Conservation (phyloP, 2,113 vertebrate genomes). For the Silurus meridionalis region DNA sequence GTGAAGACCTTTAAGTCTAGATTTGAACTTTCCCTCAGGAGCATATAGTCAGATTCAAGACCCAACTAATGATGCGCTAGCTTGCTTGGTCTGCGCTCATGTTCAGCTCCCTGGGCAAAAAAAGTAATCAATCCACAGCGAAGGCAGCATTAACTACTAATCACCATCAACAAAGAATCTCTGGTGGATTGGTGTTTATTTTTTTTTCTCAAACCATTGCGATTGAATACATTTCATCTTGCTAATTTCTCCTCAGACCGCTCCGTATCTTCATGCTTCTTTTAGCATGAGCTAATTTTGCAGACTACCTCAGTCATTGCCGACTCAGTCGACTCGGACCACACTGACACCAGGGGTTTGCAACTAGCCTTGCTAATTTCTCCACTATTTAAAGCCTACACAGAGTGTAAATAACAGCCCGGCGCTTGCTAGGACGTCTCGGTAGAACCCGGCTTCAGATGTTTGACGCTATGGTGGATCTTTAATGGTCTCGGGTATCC, state of each 20-base stretch:
- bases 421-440: slow-evolving; percentile 27
- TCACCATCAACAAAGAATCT: slow-evolving; percentile 19
- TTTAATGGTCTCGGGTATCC: slow-evolving; percentile 30
- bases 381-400: slow-evolving; percentile 30
- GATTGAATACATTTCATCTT: slow-evolving; percentile 1
- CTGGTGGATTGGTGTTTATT: background rate
- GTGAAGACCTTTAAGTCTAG: slow-evolving; percentile 7
- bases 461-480: slow-evolving; percentile 34
- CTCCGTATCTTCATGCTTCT: background rate
- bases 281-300: background rate
- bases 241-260: background rate
- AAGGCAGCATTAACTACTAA: slow-evolving; percentile 17
- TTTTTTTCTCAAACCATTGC: slow-evolving; percentile 1
- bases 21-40: slow-evolving; percentile 23
- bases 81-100: slow-evolving; percentile 13
- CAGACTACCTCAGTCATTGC: background rate
- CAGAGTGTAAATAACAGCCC: slow-evolving; percentile 40
- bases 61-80: slow-evolving; percentile 28
- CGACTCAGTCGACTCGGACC: background rate
- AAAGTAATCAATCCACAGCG: slow-evolving; percentile 44
- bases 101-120: slow-evolving; percentile 28
- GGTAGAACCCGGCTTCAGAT: slow-evolving; percentile 40
- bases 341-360: slow-evolving; percentile 11
- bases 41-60: slow-evolving; percentile 34
- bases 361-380: slow-evolving; percentile 33